A percentile compares a stretch with the other conserved stretches of the same genome.
Evolutionary conservation across 2,888 invertebrate genomes (phyloP).

Genomic region (Sylvicola cinctus): DNA sequence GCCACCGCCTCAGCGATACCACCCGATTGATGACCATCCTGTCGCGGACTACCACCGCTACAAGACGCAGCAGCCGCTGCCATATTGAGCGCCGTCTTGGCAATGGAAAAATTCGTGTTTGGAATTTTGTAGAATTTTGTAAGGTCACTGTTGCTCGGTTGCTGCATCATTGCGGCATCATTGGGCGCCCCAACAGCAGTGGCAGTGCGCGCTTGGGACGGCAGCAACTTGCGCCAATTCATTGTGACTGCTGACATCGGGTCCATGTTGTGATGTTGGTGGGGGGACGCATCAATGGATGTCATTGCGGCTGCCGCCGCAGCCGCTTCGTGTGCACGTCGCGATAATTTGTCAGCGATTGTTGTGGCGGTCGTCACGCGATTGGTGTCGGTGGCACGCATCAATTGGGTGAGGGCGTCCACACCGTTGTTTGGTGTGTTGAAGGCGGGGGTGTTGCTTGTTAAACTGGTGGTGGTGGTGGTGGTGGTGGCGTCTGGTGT

Average conservation of each 20-base stretch:
- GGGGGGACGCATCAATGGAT: too few species aligned
- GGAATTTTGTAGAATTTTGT: slow-evolving; percentile 3
- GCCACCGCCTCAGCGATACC: neutral
- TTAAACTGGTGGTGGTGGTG: too few species aligned
- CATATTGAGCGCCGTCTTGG: slow-evolving; percentile 1
- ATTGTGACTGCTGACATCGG: slow-evolving; percentile 4
- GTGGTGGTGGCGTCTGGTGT: neutral
- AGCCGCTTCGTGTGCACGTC: too few species aligned
- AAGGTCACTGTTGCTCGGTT: too few species aligned
- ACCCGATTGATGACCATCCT: neutral
- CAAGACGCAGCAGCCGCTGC: neutral
- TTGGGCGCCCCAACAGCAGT: neutral
- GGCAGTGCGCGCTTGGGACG: neutral
- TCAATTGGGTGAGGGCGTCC: neutral
- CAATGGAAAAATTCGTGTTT: slow-evolving; percentile 6
- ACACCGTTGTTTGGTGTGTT: neutral
- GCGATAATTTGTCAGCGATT: too few species aligned
- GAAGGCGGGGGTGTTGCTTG: neutral
- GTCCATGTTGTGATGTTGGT: too few species aligned
- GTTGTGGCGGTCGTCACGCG: too few species aligned
- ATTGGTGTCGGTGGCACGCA: too few species aligned
- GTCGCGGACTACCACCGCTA: too few species aligned
- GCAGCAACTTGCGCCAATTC: slow-evolving; percentile 3
- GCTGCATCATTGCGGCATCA: slow-evolving; percentile 2
- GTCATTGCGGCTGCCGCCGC: too few species aligned